A percentile compares a stretch with the other conserved stretches of the same genome.
Evolutionary conservation across 2,888 invertebrate genomes (phyloP).

Genomic region (Chrysotoxum bicinctum): DNA sequence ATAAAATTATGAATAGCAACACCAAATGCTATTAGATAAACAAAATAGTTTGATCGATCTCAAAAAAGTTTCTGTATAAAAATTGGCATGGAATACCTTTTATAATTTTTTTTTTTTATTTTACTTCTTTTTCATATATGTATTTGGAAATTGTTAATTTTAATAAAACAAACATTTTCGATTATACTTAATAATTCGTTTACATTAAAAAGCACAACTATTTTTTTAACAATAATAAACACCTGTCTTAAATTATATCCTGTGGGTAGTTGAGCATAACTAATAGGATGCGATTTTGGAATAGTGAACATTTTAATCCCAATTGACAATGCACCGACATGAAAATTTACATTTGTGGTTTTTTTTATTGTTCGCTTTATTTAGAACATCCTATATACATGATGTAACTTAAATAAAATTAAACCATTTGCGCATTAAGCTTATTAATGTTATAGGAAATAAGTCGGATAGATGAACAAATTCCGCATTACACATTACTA

Average conservation of each 20-base stretch:
- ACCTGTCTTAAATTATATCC: not conserved
- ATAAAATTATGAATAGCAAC: slow-evolving; percentile 48
- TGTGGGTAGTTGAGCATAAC: not conserved
- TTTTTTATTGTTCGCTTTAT: not conserved
- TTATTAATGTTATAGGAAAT: not conserved
- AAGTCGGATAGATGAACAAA: not conserved
- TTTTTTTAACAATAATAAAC: not conserved
- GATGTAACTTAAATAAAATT: too few species aligned
- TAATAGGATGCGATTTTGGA: not conserved
- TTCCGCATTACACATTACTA: not conserved
- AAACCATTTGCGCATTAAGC: not conserved
- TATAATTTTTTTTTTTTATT: slow-evolving; percentile 3
- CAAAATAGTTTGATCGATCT: slow-evolving; percentile 53
- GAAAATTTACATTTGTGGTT: not conserved
- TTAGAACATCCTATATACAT: too few species aligned
- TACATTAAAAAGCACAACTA: slow-evolving; percentile 7
- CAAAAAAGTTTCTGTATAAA: slow-evolving; percentile 46
- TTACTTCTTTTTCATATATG: slow-evolving; percentile 1
- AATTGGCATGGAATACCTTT: slow-evolving; percentile 47
- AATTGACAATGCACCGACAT: not conserved
- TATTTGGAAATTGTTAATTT: slow-evolving; percentile 31
- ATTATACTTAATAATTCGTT: slow-evolving; percentile 58
- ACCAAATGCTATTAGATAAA: slow-evolving; percentile 44
- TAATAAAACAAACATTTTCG: slow-evolving; percentile 30
- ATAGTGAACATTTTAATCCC: too few species aligned